Evolutionary conservation across 2,113 vertebrate species (phyloP), one percentile per base, ranked within the genome.

Genomic region (Sclerurus mexicanus): DNA sequence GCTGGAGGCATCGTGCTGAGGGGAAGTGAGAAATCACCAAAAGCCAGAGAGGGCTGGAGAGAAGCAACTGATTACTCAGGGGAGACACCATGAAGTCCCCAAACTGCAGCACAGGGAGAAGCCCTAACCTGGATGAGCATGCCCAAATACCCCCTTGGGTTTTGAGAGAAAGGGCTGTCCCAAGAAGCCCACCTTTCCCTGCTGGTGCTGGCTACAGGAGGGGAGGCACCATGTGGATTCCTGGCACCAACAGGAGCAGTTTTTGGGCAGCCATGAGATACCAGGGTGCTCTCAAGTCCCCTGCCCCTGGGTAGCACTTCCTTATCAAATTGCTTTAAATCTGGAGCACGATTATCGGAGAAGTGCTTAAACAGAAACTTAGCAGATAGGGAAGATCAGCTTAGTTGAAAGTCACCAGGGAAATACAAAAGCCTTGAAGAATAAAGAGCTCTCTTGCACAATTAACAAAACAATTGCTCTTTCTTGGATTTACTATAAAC

Each of bases 1-100:
- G 73, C 46, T 76, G 72, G 63, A 79, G 69, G 80, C 62, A 71
- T 62, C 3, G 1, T 25, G 18, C 81, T 33, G 52, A 12, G 23
- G 93, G 76, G 88, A 95, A 83, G 74, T 74, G 92, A 94, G 97
- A 91, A 97, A 90, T 94, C 95, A 74, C 78, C 1, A 33, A 75
- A 64, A 78, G 55, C 6, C 12, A 84, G 69, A 35, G 47, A 14
- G 62, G 82, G 35, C 62, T 64, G 63, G 7, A 9, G 62, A 87
- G 85, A 47, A 47, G 44, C 44, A 77, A 56, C 53, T 40, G 93
- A 86, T 85, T 88, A 63, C 86, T 80, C 79, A 5, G 18, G 53
- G 72, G 92, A 63, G 22, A 42, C 3, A 24, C 44, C n/a, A 81
- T 23, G 76, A 97, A 89, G 78, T 77, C 94, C 94, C 75, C 50